These are phyloP conservation scores for Anas georgica DNA, from an alignment of 2,797 vertebrate species.

Conservation along the genomic window DNA sequence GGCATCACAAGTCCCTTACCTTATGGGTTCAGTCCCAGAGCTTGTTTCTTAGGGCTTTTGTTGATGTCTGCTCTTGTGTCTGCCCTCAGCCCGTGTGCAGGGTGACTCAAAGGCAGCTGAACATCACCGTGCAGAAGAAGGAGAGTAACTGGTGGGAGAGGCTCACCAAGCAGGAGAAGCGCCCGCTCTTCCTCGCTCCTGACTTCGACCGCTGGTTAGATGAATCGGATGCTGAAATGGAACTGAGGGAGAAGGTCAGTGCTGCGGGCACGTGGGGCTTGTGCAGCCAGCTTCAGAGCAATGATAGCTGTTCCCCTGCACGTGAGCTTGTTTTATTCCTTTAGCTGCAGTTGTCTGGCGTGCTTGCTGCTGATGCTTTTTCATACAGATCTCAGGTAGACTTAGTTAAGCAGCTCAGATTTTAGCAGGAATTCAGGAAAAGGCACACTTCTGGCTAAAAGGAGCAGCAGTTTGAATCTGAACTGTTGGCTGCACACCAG, in stretches of 20 bases:
- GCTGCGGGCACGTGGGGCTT: rapidly evolving
- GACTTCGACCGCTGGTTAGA: slow-evolving; percentile 98
- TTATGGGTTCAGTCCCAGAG: background rate
- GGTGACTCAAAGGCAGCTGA: slow-evolving; percentile 93
- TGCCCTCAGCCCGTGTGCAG: slow-evolving; percentile 82
- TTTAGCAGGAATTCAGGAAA: background rate
- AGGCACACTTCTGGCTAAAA: background rate
- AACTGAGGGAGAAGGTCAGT: slow-evolving; percentile 89
- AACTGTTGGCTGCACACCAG: background rate
- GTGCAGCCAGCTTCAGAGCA: background rate
- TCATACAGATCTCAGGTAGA: rapidly evolving
- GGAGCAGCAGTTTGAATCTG: background rate
- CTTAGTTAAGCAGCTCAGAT: background rate
- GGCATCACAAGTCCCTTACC: background rate
- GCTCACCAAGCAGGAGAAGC: slow-evolving; percentile 88
- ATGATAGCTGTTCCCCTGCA: background rate
- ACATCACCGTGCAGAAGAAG: slow-evolving; percentile 88
- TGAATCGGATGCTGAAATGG: slow-evolving; percentile 96
- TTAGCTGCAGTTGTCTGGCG: background rate
- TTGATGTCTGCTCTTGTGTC: background rate
- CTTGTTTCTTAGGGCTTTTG: background rate
- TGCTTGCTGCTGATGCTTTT: background rate
- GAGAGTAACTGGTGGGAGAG: slow-evolving; percentile 91
- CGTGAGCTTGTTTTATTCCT: background rate
- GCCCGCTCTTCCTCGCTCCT: slow-evolving; percentile 88